Conservation (phyloP, 2,888 invertebrate genomes). For the Argyresthia goedartella region DNA sequence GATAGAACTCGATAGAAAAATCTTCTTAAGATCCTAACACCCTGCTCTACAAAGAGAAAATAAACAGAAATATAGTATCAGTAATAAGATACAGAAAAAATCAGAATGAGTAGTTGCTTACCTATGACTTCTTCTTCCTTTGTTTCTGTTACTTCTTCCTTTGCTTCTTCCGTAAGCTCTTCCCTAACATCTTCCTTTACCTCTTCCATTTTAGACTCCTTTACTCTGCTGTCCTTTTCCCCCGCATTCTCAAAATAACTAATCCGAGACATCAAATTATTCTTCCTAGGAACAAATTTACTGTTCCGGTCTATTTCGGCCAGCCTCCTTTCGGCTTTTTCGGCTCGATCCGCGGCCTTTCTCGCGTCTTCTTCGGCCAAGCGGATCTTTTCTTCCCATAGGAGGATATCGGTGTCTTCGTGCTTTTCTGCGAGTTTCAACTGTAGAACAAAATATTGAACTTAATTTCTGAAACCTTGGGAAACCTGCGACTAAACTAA, state of each 20-base stretch:
- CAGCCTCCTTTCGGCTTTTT: constrained; percentile 31
- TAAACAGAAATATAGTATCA: too few species aligned
- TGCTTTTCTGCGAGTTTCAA: constrained; percentile 75
- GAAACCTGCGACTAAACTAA: too few species aligned
- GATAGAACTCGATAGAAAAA: too few species aligned
- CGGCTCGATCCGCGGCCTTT: constrained; percentile 72
- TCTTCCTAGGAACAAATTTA: constrained; percentile 16
- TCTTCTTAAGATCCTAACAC: too few species aligned
- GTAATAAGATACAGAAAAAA: too few species aligned
- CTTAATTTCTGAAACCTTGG: too few species aligned
- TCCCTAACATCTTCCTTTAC: constrained; percentile 15
- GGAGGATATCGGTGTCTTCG: constrained; percentile 75
- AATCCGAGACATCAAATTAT: constrained; percentile 47
- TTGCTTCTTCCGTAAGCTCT: not conserved
- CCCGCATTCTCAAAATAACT: constrained; percentile 53
- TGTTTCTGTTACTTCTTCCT: not conserved
- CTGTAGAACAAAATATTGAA: constrained; percentile 18
- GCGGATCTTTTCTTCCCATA: constrained; percentile 78
- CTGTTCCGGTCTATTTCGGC: constrained; percentile 13
- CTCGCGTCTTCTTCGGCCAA: constrained; percentile 78
- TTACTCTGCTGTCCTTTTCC: constrained; percentile 16
- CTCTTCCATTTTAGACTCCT: constrained; percentile 11
- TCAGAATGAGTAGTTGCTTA: too few species aligned
- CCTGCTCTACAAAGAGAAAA: too few species aligned
- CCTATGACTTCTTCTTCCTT: not conserved